These are phyloP conservation scores for Synergus itoensis DNA, from an alignment of 2,888 invertebrate genomes.

Conservation along the genomic window DNA sequence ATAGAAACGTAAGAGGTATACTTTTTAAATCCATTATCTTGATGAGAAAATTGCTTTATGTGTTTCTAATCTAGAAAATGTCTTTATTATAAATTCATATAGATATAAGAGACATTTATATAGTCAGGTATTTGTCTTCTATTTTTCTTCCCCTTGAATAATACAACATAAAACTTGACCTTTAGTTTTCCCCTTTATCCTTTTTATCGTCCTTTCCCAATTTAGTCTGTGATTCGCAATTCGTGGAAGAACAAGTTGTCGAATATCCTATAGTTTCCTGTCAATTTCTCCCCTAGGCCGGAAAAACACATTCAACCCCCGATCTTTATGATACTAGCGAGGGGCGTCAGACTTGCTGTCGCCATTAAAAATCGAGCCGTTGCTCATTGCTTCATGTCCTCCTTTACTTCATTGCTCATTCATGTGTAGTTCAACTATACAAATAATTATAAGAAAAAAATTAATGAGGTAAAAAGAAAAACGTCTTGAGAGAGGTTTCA, in stretches of 20 bases:
- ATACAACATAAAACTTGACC: not conserved
- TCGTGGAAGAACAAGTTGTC: slow-evolving; percentile 15
- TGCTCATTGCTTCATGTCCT: slow-evolving; percentile 21
- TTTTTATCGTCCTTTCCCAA: not conserved
- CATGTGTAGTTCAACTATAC: not conserved
- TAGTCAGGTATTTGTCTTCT: not conserved
- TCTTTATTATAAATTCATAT: not conserved
- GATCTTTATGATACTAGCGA: slow-evolving; percentile 32
- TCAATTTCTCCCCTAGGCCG: slow-evolving; percentile 30
- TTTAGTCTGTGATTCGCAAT: slow-evolving; percentile 8
- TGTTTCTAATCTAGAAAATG: not conserved
- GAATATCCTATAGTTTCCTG: slow-evolving; percentile 18
- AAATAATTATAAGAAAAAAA: not conserved
- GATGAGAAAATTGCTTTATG: not conserved
- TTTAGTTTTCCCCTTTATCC: not conserved
- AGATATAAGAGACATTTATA: not conserved
- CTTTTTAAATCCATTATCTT: no score
- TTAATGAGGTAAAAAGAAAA: not conserved
- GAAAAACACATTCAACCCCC: slow-evolving; percentile 2
- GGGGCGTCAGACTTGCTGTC: slow-evolving; percentile 31
- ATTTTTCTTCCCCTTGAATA: not conserved
- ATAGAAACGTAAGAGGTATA: no score
- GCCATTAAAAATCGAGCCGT: slow-evolving; percentile 34
- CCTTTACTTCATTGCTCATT: slow-evolving; percentile 25
- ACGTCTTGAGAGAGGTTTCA: not conserved